Conservation (phyloP, 2,113 vertebrate species). For the Shinisaurus crocodilurus region DNA sequence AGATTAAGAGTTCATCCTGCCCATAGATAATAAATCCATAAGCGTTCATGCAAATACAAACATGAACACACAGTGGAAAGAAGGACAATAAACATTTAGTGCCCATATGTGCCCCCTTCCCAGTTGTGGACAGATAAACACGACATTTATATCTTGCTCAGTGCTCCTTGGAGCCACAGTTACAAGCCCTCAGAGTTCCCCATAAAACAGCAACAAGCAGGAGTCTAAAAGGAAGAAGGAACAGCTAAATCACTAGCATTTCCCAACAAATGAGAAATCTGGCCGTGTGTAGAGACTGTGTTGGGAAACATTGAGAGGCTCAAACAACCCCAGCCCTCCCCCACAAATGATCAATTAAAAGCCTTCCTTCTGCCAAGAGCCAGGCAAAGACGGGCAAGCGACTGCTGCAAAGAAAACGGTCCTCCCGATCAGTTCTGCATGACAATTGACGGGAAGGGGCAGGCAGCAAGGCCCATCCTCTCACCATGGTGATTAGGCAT, state of each 20-base stretch:
- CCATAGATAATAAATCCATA: not conserved
- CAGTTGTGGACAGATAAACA: conserved; percentile 46
- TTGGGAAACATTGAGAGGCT: conserved; percentile 64
- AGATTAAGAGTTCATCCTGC: conserved; percentile 19
- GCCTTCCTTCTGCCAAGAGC: conserved; percentile 75
- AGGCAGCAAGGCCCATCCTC: conserved; percentile 70
- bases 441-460: conserved; percentile 78
- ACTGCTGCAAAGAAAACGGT: conserved; percentile 62
- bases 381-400: conserved; percentile 54
- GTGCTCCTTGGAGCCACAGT: not conserved
- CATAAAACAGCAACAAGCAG: conserved; percentile 5
- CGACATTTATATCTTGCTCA: not conserved
- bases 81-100: conserved; percentile 11
- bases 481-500: conserved; percentile 84
- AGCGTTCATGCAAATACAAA: conserved; percentile 21
- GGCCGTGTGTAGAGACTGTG: conserved; percentile 45
- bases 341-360: conserved; percentile 78
- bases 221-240: conserved; percentile 21
- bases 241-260: conserved; percentile 28
- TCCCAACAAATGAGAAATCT: conserved; percentile 39
- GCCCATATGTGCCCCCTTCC: not conserved
- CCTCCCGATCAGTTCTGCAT: conserved; percentile 76
- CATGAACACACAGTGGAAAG: conserved; percentile 14
- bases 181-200: conserved; percentile 22
- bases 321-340: conserved; percentile 65